These are phyloP conservation scores for Phorcus lineatus DNA, from an alignment of 2,888 invertebrate species.

Conservation along the genomic window DNA sequence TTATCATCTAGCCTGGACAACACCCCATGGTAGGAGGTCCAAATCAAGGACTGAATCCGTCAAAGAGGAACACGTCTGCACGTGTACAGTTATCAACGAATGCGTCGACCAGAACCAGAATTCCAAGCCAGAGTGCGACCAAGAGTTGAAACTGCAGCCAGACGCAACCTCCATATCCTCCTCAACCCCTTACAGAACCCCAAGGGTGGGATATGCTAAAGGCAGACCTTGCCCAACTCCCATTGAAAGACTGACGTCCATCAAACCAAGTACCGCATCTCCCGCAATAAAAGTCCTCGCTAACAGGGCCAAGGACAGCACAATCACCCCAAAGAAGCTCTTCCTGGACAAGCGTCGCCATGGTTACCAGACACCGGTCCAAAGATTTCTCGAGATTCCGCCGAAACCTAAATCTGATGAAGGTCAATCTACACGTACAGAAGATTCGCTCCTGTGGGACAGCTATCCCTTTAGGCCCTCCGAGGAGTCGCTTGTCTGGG, in stretches of 20 bases:
- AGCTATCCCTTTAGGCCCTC: background rate
- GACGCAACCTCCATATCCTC: background rate
- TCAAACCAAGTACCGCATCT: background rate
- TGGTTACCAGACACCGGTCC: background rate
- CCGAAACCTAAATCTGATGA: background rate
- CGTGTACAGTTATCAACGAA: background rate
- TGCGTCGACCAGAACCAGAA: background rate
- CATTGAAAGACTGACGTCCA: background rate
- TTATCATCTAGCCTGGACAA: background rate
- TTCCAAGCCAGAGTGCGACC: background rate
- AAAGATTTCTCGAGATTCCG: background rate
- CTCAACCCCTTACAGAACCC: background rate
- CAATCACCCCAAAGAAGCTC: background rate
- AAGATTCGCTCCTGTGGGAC: conserved; percentile 1
- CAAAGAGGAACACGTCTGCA: background rate
- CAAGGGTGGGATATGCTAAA: background rate
- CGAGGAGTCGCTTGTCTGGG: background rate
- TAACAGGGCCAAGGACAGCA: background rate
- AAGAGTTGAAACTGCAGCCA: background rate
- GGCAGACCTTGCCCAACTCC: background rate
- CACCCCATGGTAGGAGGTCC: background rate
- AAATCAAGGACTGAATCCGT: background rate
- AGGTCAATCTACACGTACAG: background rate
- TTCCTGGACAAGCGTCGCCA: background rate
- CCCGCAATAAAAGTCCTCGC: background rate